Evolutionary conservation across 2,113 vertebrate genomes (phyloP).

Genomic region (Epinephelus moara): DNA sequence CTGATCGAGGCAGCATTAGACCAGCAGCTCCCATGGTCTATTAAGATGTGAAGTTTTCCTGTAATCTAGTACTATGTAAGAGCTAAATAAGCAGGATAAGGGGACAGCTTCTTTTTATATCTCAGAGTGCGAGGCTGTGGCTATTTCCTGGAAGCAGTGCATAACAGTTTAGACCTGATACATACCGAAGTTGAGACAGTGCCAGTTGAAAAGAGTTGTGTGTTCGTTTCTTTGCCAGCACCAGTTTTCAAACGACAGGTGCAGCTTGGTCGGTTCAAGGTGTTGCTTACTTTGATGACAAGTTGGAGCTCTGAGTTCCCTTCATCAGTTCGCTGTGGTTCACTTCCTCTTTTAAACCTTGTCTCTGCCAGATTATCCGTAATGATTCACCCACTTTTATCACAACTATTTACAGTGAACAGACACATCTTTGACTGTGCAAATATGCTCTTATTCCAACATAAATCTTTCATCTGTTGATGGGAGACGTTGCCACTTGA

Average conservation of each 20-base stretch:
- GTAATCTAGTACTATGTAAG: background rate
- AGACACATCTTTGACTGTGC: background rate
- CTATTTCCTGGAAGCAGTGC: background rate
- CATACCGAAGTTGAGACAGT: background rate
- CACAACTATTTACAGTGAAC: background rate
- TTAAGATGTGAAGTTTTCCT: no score
- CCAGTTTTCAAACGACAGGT: background rate
- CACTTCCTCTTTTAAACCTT: background rate
- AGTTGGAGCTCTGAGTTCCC: background rate
- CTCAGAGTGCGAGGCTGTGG: background rate
- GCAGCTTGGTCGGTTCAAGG: background rate
- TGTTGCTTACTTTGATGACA: background rate
- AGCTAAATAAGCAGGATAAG: background rate
- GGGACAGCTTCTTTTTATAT: background rate
- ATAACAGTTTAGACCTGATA: background rate
- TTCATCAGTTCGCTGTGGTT: background rate
- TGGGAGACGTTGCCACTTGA: background rate
- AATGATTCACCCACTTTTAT: background rate
- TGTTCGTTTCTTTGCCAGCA: background rate
- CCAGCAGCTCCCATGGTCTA: no score
- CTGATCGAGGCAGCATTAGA: no score
- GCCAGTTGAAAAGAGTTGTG: background rate
- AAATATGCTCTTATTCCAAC: background rate
- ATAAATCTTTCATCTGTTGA: background rate
- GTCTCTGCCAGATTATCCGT: background rate